These are phyloP conservation scores for Pongo abelii DNA, from an alignment of 2,113 vertebrate genomes.

Conservation along the genomic window DNA sequence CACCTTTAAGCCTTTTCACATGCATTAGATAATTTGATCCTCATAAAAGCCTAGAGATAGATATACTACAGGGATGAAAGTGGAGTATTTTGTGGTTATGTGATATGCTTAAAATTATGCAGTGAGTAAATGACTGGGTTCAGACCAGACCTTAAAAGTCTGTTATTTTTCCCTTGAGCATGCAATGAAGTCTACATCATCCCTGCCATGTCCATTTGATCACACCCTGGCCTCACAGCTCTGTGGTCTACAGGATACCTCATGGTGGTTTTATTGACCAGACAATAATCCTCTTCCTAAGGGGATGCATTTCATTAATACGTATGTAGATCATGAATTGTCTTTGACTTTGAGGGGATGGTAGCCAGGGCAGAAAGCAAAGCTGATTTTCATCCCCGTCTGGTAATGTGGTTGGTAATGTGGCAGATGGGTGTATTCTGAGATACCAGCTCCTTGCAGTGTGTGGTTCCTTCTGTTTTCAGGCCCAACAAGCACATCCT, in stretches of 20 bases:
- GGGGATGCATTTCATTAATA: conserved; percentile 7
- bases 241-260: neutral
- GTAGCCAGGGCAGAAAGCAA: neutral
- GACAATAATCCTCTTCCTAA: neutral
- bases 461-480: conserved; percentile 33
- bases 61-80: neutral
- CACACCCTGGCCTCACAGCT: neutral
- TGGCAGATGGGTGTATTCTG: neutral
- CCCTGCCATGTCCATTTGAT: neutral
- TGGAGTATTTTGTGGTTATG: neutral
- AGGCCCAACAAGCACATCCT: conserved; percentile 47
- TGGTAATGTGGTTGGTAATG: rapidly evolving
- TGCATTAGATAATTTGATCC: neutral
- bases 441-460: neutral
- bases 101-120: neutral
- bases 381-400: neutral
- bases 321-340: neutral
- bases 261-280: neutral
- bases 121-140: neutral
- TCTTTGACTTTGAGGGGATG: neutral
- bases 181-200: neutral
- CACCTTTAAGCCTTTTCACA: neutral
- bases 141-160: neutral
- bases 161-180: neutral
- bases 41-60: neutral